Base-by-base conservation (phyloP, 2,888 invertebrate genomes). In the Tribolium freemani region DNA sequence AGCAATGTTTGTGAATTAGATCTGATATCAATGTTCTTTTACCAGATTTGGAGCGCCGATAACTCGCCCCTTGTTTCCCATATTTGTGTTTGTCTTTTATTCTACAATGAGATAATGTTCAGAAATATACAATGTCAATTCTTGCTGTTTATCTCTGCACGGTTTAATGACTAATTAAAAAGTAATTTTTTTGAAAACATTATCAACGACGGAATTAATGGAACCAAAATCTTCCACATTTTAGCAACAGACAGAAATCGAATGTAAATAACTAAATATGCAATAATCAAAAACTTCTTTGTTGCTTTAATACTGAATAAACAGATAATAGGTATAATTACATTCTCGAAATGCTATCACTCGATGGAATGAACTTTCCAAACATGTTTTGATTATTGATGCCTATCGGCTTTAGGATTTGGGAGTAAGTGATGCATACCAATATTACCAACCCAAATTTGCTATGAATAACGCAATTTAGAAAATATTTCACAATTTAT, bases 401-500 rank as follows among this genome's bases (percentile, higher is more conserved):
- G 38, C 38, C 38, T 38, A 38, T 38, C 38, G 38, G 38, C 38
- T 38, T 38, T 38, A 38, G 38, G 38, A 38, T 38, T 38, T 38
- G 38, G n/a, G 51, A 20, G 20, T 16, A 51, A 13, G n/a, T 20
- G 16, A 20, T 51, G 51, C 20, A 51, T 51, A 8, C 20, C 20
- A 20, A 51, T 9, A 51, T 51, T 20, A 9, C 51, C 13, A 44
- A 58, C n/a, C 57, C 20, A 44, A 58, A 16, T 58, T 58, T 16
- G 45, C 20, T 58, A 30, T 46, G 44, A 45, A 13, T 20, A 38
- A 20, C 16, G 26, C 13, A 57, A 44, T 57, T 57, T 57, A 44
- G 16, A 51, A 46, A 63, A 63, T 16, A 31, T 63, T 63, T 61
- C 61, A 9, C 38, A 50, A 63, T 16, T 31, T 30, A 63, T 63